These are phyloP conservation scores for Tor tambroides DNA, from an alignment of 2,113 vertebrate genomes.

Conservation along the genomic window DNA sequence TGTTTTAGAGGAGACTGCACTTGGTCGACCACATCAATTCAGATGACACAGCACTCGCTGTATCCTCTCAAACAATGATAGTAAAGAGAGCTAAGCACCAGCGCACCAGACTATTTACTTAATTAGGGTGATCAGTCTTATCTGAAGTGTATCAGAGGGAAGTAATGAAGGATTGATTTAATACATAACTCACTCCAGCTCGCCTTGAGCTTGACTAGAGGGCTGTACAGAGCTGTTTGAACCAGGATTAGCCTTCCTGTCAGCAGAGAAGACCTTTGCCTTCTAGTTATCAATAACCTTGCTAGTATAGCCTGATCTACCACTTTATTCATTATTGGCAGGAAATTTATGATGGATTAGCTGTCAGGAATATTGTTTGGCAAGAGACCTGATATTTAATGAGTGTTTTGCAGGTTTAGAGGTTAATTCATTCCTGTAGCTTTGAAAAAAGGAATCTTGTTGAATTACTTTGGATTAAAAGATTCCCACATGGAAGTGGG, in stretches of 20 bases:
- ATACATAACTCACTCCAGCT: constrained; percentile 49
- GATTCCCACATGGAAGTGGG: neutral
- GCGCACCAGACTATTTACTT: constrained; percentile 66
- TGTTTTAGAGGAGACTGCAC: constrained; percentile 24
- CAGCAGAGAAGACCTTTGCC: neutral
- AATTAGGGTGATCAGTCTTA: constrained; percentile 73
- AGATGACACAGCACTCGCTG: constrained; percentile 58
- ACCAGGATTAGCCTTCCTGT: constrained; percentile 43
- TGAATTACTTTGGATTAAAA: constrained; percentile 40
- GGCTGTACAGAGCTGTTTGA: constrained; percentile 28
- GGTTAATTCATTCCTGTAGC: constrained; percentile 32
- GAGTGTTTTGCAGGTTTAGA: constrained; percentile 11
- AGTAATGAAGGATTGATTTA: constrained; percentile 54
- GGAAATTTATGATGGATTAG: constrained; percentile 39
- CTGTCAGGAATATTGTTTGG: constrained; percentile 14
- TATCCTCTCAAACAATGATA: constrained; percentile 52
- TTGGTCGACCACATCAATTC: constrained; percentile 44
- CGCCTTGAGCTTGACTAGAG: constrained; percentile 10
- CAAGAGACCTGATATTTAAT: neutral
- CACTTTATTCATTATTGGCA: constrained; percentile 40
- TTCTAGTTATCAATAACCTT: constrained; percentile 42
- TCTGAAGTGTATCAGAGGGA: constrained; percentile 64
- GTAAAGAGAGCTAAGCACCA: constrained; percentile 50
- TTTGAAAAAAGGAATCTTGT: constrained; percentile 4
- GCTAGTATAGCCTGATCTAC: constrained; percentile 14